These are phyloP conservation scores for honey bee (Apis mellifera) DNA, from an alignment of 1,140 invertebrate species.

Conservation along the genomic window DNA sequence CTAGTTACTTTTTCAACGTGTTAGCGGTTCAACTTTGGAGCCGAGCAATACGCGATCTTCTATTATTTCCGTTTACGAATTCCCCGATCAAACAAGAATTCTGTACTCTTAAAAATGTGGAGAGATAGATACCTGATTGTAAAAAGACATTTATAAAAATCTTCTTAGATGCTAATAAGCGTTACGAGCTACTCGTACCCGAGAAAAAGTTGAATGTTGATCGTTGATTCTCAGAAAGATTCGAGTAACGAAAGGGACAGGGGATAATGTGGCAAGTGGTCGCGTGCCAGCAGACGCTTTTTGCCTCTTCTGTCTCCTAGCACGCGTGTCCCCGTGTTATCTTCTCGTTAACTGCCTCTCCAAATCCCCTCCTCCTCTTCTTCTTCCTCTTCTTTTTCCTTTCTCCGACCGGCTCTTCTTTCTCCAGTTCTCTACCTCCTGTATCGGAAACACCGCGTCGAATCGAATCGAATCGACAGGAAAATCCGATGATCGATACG, in stretches of 20 bases:
- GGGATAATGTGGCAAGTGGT: conserved; percentile 21
- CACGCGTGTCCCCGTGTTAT: conserved; percentile 54
- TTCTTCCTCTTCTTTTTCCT: neutral
- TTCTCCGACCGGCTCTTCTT: too few species aligned
- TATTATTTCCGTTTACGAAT: too few species aligned
- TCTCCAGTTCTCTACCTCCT: too few species aligned
- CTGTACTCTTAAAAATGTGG: too few species aligned
- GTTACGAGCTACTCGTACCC: neutral
- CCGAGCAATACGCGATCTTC: too few species aligned
- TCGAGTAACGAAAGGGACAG: neutral
- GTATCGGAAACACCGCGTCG: neutral
- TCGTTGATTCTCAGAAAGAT: neutral
- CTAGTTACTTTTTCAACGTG: too few species aligned
- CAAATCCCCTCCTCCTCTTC: neutral
- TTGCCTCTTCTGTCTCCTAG: conserved; percentile 24
- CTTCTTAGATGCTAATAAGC: neutral
- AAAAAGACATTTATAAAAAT: too few species aligned
- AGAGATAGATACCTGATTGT: too few species aligned
- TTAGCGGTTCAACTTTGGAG: too few species aligned
- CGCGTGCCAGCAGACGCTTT: conserved; percentile 52
- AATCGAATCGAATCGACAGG: conserved; percentile 11
- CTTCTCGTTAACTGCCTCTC: conserved; percentile 44
- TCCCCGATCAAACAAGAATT: too few species aligned
- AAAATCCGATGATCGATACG: conserved; percentile 13
- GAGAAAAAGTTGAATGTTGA: neutral